Evolutionary conservation across 2,797 vertebrate genomes (phyloP).

Genomic region (Heterohyrax brucei): DNA sequence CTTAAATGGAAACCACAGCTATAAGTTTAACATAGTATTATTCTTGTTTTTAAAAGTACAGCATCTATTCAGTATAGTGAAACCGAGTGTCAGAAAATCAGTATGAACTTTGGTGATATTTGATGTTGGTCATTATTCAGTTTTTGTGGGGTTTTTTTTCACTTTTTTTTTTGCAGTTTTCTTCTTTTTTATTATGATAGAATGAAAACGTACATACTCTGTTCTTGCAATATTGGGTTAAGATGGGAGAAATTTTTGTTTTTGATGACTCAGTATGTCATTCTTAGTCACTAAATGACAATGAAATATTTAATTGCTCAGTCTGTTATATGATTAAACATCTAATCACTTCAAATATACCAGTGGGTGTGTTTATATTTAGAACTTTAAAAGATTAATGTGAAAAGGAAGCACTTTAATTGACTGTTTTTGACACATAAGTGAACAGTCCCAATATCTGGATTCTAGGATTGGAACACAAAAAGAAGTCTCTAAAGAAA

Average conservation of each 20-base stretch:
- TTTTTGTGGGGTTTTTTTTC: neutral
- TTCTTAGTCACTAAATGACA: conserved; percentile 30
- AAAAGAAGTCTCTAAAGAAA: neutral
- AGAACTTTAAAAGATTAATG: conserved; percentile 2
- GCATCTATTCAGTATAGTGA: neutral
- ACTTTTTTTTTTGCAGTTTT: too few species aligned
- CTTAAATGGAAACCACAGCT: neutral
- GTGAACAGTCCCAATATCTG: neutral
- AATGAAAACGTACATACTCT: too few species aligned
- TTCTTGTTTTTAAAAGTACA: neutral
- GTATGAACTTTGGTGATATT: neutral
- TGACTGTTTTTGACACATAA: neutral
- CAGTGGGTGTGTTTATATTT: neutral
- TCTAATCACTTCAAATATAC: conserved; percentile 22
- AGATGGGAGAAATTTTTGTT: neutral
- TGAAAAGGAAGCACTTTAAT: conserved; percentile 35
- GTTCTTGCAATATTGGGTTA: too few species aligned
- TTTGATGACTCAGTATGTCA: neutral
- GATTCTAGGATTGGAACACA: conserved; percentile 2
- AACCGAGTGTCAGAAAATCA: neutral
- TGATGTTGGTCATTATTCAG: neutral
- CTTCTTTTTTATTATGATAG: too few species aligned
- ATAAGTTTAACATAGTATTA: neutral
- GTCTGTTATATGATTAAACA: neutral
- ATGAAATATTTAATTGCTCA: conserved; percentile 33